These are phyloP conservation scores for Coreoperca whiteheadi DNA, from an alignment of 2,113 vertebrate species.

Conservation along the genomic window DNA sequence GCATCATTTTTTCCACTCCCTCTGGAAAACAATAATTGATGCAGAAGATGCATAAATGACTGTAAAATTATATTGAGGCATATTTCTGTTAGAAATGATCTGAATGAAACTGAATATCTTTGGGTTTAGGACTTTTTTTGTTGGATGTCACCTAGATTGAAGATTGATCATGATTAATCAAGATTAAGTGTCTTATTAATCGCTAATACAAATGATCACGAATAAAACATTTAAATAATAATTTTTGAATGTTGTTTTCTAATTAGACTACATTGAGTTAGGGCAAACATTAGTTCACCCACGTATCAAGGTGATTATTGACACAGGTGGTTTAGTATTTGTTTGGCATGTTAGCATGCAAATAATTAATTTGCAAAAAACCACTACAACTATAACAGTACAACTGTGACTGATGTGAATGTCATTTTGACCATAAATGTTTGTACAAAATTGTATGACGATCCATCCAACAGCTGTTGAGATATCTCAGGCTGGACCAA, in stretches of 20 bases:
- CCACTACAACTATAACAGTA: background rate
- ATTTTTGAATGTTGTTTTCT: background rate
- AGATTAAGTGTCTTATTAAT: background rate
- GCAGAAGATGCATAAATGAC: constrained; percentile 43
- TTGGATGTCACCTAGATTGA: background rate
- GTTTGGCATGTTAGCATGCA: no score
- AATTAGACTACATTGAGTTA: background rate
- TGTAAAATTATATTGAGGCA: constrained; percentile 26
- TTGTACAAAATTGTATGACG: background rate
- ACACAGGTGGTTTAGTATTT: no score
- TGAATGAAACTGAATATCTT: background rate
- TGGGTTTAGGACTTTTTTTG: background rate
- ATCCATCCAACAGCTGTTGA: background rate
- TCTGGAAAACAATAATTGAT: constrained; percentile 59
- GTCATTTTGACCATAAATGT: background rate
- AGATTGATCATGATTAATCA: background rate
- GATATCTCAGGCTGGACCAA: background rate
- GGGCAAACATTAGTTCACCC: background rate
- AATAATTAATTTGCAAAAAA: background rate
- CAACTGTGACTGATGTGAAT: background rate
- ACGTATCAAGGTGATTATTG: background rate
- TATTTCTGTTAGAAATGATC: constrained; percentile 43
- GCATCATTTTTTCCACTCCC: constrained; percentile 45
- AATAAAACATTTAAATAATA: background rate
- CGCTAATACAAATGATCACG: background rate